Evolutionary conservation across 2,888 invertebrate genomes (phyloP), one percentile per base, ranked within the genome.

Genomic region (Ommatoiulus sabulosus): DNA sequence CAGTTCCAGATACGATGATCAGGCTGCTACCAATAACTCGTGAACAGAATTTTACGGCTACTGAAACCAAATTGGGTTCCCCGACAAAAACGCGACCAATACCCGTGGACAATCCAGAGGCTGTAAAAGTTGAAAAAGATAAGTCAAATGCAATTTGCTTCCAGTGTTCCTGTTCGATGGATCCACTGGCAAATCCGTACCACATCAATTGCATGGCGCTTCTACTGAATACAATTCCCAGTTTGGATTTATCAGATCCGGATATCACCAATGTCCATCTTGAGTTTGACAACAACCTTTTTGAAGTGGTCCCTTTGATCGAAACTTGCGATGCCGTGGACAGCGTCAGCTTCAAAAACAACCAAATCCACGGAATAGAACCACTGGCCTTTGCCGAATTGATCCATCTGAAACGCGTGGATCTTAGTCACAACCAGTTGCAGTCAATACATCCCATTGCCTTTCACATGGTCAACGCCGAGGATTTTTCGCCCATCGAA

Each of bases 201-300:
- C 1, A 3, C 44, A 84, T 88, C n/a, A 84, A 88, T 35, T 88
- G 88, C 48, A 80, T 8, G 43, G 44, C 44, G 1, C 8, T 72
- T n/a, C 44, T 8, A 0, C 3, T 88, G 63, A 80, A 35, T 4
- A 20, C 7, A 44, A 80, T 80, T 44, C 88, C 88, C 15, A 17
- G 43, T 12, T 46, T 44, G 88, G 88, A 84, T 17, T 24, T 63
- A 4, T n/a, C 24, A 17, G 44, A 87, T 44, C 63, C 57, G 17
- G 35, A 87, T 20, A 35, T 87, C n/a, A 46, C 24, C 43, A 89
- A 87, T 48, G 80, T 87, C 44, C 89, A 89, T 48, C 80, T 89
- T 20, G 87, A 89, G n/a, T 63, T 89, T 6, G 44, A 86, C 7
- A 24, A n/a, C 80, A 89, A 89, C 46, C 20, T 15, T 17, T 87